Base-by-base conservation (phyloP, 2,888 invertebrate species). In the Hirtodrosophila alboralis region DNA sequence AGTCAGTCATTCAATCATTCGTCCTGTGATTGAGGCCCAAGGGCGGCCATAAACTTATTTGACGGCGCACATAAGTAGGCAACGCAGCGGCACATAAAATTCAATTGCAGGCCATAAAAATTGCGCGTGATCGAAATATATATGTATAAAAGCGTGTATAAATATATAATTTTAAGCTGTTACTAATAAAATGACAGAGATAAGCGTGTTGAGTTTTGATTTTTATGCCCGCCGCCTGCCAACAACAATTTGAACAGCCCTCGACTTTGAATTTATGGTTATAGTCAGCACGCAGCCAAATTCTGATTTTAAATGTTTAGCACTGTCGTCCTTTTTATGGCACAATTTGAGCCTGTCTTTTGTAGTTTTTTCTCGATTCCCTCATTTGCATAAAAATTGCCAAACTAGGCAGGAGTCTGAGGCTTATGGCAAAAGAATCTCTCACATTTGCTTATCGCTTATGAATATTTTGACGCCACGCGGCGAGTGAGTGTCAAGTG, bases 391-490 rank as follows among this genome's bases (percentile, higher is more conserved):
- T 68, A 68, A 67, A 66, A 51, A 66, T 58, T 68, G 45, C 13
- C 33, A 38, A 2, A 18, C 18, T 3, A 18, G 18, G 18, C 18
- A n/a, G 18, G 1, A 18, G 18, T 3, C 3, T 5, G 23, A 34
- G 48, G 54, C 57, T 48, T 49, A 45, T 58, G 63, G 49, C 59
- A 14, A 44, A 14, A 44, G 33, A 48, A 59, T 60, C 61, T 78
- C 49, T 23, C 60, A 61, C 68, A 68, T 64, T 71, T 69, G 66
- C 67, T 66, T 67, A 69, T 71, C 60, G 80, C 76, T 76, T 85
- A 85, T 84, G 80, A 80, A 83, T 83, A 83, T 83, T 85, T 85
- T 74, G 77, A 74, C 74, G 81, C 71, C 70, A 45, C 18, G n/a
- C 28, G 36, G 31, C 31, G 44, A 64, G 53, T 31, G 37, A 53